These are phyloP conservation scores for Sylvietta virens DNA, from an alignment of 2,113 vertebrate genomes.

Conservation along the genomic window DNA sequence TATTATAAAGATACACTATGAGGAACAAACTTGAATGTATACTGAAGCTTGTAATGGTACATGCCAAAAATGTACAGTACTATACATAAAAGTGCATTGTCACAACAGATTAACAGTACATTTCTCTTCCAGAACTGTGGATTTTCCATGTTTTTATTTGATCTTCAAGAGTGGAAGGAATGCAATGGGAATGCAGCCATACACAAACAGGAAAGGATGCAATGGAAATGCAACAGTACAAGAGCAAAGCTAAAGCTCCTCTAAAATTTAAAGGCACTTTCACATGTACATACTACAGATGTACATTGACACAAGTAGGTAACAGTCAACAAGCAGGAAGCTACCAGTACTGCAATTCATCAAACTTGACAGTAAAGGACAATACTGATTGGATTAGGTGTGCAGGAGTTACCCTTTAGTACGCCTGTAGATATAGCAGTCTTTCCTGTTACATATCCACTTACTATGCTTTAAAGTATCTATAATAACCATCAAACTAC, in stretches of 20 bases:
- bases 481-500: slow-evolving; percentile 79
- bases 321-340: slow-evolving; percentile 81
- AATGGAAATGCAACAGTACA: slow-evolving; percentile 76
- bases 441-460: slow-evolving; percentile 75
- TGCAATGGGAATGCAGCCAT: slow-evolving; percentile 69
- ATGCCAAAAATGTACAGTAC: slow-evolving; percentile 95
- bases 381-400: slow-evolving; percentile 71
- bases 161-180: slow-evolving; percentile 59
- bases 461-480: slow-evolving; percentile 74
- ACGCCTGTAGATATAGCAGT: slow-evolving; percentile 67
- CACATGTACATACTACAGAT: slow-evolving; percentile 93
- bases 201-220: slow-evolving; percentile 62
- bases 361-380: slow-evolving; percentile 75
- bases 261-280: slow-evolving; percentile 99
- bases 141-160: slow-evolving; percentile 67
- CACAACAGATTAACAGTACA: slow-evolving; percentile 88
- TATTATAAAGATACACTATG: slow-evolving; percentile 92
- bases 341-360: slow-evolving; percentile 77
- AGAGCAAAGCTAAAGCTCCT: slow-evolving; percentile 83
- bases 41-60: slow-evolving; percentile 86
- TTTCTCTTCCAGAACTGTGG: slow-evolving; percentile 74
- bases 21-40: slow-evolving; percentile 82
- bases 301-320: slow-evolving; percentile 84
- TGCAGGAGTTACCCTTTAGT: slow-evolving; percentile 66
- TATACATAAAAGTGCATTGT: slow-evolving; percentile 97